phyloP scores from a whole-genome alignment of 1,140 invertebrate species.

The Zaprionus vittiger region DNA sequence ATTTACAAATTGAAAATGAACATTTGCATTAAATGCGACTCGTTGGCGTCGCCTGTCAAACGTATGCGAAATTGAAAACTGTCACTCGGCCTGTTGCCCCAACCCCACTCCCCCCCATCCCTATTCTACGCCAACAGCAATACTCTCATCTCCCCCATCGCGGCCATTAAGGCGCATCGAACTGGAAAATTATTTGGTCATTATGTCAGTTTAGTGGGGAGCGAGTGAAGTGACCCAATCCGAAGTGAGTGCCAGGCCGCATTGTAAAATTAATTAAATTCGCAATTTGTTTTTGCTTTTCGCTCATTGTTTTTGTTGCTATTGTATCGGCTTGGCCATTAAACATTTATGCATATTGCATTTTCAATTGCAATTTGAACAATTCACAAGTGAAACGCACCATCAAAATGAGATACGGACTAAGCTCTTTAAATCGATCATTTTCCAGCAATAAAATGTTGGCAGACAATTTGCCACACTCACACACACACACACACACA shows the following conservation, averaged over 20 bases:
- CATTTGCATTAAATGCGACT: conserved; percentile 74
- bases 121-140: background rate
- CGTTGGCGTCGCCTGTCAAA: conserved; percentile 63
- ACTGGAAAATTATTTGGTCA: conserved; percentile 82
- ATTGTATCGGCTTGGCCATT: conserved; percentile 29
- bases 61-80: conserved; percentile 68
- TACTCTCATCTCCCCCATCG: too few species aligned
- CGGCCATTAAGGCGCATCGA: conserved; percentile 56
- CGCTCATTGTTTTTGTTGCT: conserved; percentile 9
- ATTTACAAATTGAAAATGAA: conserved; percentile 76
- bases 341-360: conserved; percentile 50
- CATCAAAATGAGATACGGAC: conserved; percentile 16
- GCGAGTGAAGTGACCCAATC: conserved; percentile 32
- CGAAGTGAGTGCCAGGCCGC: conserved; percentile 38
- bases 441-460: conserved; percentile 41
- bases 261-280: conserved; percentile 78
- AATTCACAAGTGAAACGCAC: conserved; percentile 32
- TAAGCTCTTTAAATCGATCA: conserved; percentile 48
- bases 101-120: background rate
- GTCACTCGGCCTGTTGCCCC: background rate
- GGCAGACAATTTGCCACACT: conserved; percentile 30
- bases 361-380: conserved; percentile 45
- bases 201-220: conserved; percentile 78
- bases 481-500: background rate
- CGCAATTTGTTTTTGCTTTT: conserved; percentile 32